Evolutionary conservation across 2,797 vertebrate species (phyloP).

Genomic region (Lycodopsis pacificus): DNA sequence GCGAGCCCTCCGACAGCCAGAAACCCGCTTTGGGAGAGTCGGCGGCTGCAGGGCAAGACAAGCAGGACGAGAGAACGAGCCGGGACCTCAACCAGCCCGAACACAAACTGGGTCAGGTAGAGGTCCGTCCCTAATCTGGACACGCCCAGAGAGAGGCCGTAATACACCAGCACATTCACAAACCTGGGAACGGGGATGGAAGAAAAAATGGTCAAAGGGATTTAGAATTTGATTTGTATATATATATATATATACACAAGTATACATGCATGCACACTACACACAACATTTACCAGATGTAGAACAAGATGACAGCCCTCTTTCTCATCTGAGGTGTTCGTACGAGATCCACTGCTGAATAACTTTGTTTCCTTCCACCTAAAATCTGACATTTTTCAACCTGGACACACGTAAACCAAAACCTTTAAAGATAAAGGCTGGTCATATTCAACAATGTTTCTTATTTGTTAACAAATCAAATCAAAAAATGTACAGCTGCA

Average conservation of each 20-base stretch:
- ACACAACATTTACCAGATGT: constrained; percentile 81
- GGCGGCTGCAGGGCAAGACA: constrained; percentile 77
- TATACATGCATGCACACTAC: not conserved
- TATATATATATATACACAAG: too few relatives aligned
- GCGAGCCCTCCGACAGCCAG: constrained; percentile 77
- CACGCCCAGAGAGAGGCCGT: constrained; percentile 88
- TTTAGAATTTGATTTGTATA: too few relatives aligned
- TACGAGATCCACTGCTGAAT: constrained; percentile 82
- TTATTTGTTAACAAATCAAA: not conserved
- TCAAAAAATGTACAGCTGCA: too few relatives aligned
- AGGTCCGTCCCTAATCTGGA: constrained; percentile 88
- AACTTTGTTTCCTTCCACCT: constrained; percentile 36
- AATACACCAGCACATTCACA: constrained; percentile 91
- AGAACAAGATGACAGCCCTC: constrained; percentile 83
- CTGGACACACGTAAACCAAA: constrained; percentile 51
- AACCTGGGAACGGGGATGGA: constrained; percentile 81
- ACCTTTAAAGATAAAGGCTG: not conserved
- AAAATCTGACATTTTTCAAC: constrained; percentile 67
- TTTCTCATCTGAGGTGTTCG: constrained; percentile 84
- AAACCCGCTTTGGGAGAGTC: constrained; percentile 76
- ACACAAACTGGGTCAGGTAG: constrained; percentile 91
- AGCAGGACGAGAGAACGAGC: constrained; percentile 82
- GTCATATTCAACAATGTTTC: not conserved
- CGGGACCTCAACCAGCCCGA: constrained; percentile 88
- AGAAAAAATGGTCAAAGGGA: not conserved